Conservation (phyloP, 1,140 invertebrate genomes). For the Yoshiicerus persimilis region DNA sequence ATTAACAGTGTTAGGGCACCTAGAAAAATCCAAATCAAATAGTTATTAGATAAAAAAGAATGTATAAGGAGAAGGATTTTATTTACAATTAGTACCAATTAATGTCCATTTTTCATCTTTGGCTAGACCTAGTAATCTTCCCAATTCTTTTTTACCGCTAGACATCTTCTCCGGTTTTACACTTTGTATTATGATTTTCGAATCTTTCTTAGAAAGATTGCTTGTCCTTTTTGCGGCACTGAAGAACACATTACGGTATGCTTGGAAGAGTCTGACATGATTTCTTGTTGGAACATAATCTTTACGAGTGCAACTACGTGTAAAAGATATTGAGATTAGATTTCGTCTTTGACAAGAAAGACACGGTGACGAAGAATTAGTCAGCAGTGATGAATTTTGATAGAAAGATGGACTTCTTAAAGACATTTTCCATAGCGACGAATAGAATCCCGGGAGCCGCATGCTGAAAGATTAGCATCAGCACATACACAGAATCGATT, state of each 20-base stretch:
- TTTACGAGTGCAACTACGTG: not conserved
- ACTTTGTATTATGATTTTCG: not conserved
- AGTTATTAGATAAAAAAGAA: not conserved
- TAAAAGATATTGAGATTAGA: not conserved
- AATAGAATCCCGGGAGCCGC: not conserved
- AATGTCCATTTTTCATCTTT: conserved; percentile 52
- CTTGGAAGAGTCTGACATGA: not conserved
- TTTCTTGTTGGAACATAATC: not conserved
- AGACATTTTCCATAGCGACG: not conserved
- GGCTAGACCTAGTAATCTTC: conserved; percentile 49
- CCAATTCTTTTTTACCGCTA: conserved; percentile 37
- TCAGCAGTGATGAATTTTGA: not conserved
- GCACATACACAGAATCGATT: not conserved
- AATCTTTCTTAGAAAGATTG: not conserved
- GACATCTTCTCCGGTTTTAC: not conserved
- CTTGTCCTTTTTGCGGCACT: not conserved
- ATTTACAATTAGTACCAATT: conserved; percentile 42
- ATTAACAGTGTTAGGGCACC: conserved; percentile 78
- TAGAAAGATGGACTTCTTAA: not conserved
- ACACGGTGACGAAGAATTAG: not conserved
- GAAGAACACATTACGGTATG: not conserved
- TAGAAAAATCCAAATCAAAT: conserved; percentile 55
- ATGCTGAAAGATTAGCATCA: not conserved
- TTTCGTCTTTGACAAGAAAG: not conserved
- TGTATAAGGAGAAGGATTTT: not conserved